Base-by-base conservation (phyloP, 92 coral and sea anemone genomes). In the Bergia sp. region DNA sequence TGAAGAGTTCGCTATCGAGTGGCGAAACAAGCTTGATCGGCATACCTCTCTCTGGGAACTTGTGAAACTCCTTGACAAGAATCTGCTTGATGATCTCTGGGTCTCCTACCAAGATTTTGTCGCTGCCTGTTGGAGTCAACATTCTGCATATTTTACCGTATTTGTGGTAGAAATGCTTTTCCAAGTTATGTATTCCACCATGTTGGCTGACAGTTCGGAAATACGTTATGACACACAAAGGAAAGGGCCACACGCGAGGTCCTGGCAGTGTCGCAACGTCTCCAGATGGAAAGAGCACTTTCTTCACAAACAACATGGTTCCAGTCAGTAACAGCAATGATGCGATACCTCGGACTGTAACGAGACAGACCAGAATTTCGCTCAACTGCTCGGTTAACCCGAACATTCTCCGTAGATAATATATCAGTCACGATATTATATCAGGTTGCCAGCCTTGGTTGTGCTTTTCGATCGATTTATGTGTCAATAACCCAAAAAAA, bases 1-100 rank as follows among this genome's bases (percentile, higher is more conserved):
- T 36, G 53, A 92, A 92, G 73, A 92, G 18, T 40, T 92, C 94
- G 5, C 90, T 79, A 85, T 92, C 94, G 8, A 92, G 75, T 69
- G 94, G 94, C 15, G 91, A 74, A 5, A 91, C 92, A 38, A 92
- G 64, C 36, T 85, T 90, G n/a, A 92, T 71, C 1, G 90, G 85
- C 57, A 92, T 40, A 6, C 94, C 94, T 20, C 94, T 76, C 38
- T 92, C 88, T 1, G 83, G 91, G 65, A 89, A 92, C 84, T 73
- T 92, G 89, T 81, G 77, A 86, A 92, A 92, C 21, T 92, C 90
- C 49, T 89, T 92, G 37, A 89, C 92, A 55, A 92, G 88, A 29
- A 92, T 92, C 40, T 85, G 89, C 77, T 92, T 92, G 80, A 89
- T 86, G 76, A 86, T 74, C 37, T 92, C 94, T 61, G 94, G 94